Evolutionary conservation across 1,140 invertebrate species (phyloP).

Genomic region (Drosophila mojavensis): DNA sequence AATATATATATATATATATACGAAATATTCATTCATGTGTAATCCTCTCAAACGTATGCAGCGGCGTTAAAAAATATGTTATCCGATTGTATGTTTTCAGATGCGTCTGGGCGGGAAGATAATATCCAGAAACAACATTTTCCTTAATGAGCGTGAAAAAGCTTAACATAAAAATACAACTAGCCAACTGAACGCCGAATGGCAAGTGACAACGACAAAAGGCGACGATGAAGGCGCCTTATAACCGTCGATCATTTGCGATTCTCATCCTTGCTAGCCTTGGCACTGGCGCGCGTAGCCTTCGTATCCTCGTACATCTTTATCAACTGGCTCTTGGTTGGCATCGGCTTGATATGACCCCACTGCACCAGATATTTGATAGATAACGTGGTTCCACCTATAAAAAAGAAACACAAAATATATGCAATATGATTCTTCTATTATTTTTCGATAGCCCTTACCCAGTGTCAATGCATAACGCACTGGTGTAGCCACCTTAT

Average conservation of each 20-base stretch:
- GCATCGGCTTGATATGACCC: slow-evolving; percentile 88
- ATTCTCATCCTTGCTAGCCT: slow-evolving; percentile 54
- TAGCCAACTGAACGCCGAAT: slow-evolving; percentile 52
- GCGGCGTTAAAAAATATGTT: not conserved
- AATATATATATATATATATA: slow-evolving; percentile 32
- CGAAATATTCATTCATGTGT: slow-evolving; percentile 11
- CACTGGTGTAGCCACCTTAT: slow-evolving; percentile 95
- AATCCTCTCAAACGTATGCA: slow-evolving; percentile 3
- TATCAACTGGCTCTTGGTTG: slow-evolving; percentile 85
- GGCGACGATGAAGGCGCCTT: slow-evolving; percentile 9
- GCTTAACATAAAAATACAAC: slow-evolving; percentile 65
- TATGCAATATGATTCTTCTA: not conserved
- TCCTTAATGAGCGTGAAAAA: slow-evolving; percentile 27
- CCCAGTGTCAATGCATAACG: slow-evolving; percentile 95
- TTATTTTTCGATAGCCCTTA: slow-evolving; percentile 73
- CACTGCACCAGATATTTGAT: slow-evolving; percentile 88
- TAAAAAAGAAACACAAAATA: not conserved
- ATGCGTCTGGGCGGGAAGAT: slow-evolving; percentile 23
- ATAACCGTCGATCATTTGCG: slow-evolving; percentile 57
- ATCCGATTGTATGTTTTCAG: slow-evolving; percentile 10
- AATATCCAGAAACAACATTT: slow-evolving; percentile 44
- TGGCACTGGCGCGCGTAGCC: slow-evolving; percentile 73
- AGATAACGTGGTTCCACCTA: slow-evolving; percentile 88
- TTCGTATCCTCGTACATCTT: slow-evolving; percentile 86
- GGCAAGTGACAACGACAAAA: slow-evolving; percentile 31